These are phyloP conservation scores for Thereuonema tuberculata DNA, from an alignment of 1,140 invertebrate species.

Conservation along the genomic window DNA sequence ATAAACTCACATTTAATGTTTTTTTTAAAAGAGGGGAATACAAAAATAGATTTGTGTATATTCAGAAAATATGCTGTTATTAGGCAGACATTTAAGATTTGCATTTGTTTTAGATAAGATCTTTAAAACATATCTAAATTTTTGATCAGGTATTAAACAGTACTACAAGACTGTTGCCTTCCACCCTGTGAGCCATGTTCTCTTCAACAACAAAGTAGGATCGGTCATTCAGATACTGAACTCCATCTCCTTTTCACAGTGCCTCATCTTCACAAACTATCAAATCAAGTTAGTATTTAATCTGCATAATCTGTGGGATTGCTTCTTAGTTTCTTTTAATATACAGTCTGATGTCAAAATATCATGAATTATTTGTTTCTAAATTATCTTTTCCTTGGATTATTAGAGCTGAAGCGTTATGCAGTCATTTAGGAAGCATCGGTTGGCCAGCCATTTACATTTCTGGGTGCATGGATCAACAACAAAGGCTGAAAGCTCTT, in stretches of 20 bases:
- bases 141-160: conserved; percentile 31
- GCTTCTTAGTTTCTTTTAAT: conserved; percentile 15
- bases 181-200: conserved; percentile 25
- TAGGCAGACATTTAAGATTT: no score
- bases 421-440: conserved; percentile 47
- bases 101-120: no score
- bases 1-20: no score
- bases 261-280: conserved; percentile 79
- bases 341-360: no score
- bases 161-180: conserved; percentile 25
- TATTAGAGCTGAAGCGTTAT: conserved; percentile 51
- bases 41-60: no score
- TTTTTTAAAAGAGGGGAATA: no score
- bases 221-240: conserved; percentile 54
- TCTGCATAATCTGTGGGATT: not conserved
- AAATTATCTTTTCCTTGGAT: no score
- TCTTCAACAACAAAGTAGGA: conserved; percentile 47
- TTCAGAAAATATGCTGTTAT: no score
- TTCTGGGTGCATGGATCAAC: conserved; percentile 59
- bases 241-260: conserved; percentile 66
- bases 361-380: no score
- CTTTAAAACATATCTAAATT: no score
- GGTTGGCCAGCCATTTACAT: conserved; percentile 60
- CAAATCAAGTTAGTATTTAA: conserved; percentile 49
- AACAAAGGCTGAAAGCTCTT: conserved; percentile 55